phyloP scores from a whole-genome alignment of 92 coral and sea anemone species.

The Phenganax marumi region DNA sequence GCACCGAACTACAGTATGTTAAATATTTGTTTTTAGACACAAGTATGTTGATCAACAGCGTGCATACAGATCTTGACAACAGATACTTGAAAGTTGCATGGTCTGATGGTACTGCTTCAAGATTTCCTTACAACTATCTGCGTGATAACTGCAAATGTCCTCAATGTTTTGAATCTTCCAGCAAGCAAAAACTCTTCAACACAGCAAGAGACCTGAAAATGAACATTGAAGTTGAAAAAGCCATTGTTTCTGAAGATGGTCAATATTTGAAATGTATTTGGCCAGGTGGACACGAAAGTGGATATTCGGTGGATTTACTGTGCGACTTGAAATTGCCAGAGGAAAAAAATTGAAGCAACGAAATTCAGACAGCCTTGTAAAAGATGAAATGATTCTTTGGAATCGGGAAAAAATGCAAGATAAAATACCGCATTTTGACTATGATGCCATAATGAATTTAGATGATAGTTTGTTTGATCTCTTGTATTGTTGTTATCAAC shows the following conservation, averaged over 20 bases:
- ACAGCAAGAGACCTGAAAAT: neutral
- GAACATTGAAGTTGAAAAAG: neutral
- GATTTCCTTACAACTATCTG: constrained; percentile 31
- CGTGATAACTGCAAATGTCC: constrained; percentile 33
- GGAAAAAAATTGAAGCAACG: neutral
- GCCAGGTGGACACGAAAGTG: constrained; percentile 21
- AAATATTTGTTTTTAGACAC: too few species aligned
- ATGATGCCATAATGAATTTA: constrained; percentile 51
- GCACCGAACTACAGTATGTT: too few species aligned
- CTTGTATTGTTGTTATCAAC: constrained; percentile 55
- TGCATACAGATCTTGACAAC: neutral
- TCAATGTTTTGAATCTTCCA: constrained; percentile 9
- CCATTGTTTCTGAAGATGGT: neutral
- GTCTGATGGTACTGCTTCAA: constrained; percentile 7
- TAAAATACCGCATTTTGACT: constrained; percentile 59
- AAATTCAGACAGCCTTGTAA: constrained; percentile 26
- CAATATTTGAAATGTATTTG: neutral
- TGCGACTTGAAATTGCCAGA: constrained; percentile 3
- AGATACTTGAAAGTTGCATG: constrained; percentile 19
- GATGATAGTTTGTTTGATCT: constrained; percentile 63
- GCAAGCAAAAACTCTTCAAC: neutral
- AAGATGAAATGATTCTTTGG: constrained; percentile 62
- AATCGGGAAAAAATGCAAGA: constrained; percentile 54
- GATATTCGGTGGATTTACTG: neutral
- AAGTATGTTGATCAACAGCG: too few species aligned